Conservation (phyloP, 1,140 invertebrate species). For the Lysiphlebus fabarum region DNA sequence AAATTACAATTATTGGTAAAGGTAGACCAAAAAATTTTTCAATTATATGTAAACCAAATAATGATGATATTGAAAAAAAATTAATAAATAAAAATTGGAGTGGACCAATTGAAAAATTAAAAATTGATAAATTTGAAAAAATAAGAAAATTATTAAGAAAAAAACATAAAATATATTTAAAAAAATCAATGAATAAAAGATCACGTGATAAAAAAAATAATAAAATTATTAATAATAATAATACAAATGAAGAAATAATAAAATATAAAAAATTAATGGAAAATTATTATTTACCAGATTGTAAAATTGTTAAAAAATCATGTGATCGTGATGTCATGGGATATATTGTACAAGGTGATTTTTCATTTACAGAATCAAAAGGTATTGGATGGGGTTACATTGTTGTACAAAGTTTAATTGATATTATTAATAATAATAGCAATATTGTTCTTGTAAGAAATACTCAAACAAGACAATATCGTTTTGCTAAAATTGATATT, state of each 20-base stretch:
- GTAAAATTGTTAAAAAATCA: conserved; percentile 59
- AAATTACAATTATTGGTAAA: conserved; percentile 50
- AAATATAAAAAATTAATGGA: conserved; percentile 63
- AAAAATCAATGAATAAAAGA: conserved; percentile 58
- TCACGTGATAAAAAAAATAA: conserved; percentile 54
- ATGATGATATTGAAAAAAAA: conserved; percentile 56
- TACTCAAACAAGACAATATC: conserved; percentile 53
- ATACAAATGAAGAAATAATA: conserved; percentile 37
- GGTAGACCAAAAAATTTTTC: conserved; percentile 58
- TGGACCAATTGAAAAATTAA: conserved; percentile 57
- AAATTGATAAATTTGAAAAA: conserved; percentile 59
- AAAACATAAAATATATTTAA: conserved; percentile 61
- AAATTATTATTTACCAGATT: conserved; percentile 66
- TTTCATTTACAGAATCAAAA: conserved; percentile 65
- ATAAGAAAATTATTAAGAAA: conserved; percentile 57
- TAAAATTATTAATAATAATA: not conserved
- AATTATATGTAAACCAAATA: conserved; percentile 64
- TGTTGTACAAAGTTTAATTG: conserved; percentile 56
- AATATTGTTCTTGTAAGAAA: conserved; percentile 53
- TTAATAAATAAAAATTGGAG: conserved; percentile 44
- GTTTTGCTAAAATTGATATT: conserved; percentile 51
- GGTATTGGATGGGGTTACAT: conserved; percentile 69
- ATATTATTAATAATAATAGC: conserved; percentile 45
- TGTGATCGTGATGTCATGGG: conserved; percentile 70
- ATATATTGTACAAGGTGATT: conserved; percentile 68